Conservation (phyloP, 2,113 vertebrate genomes). For the Chelonoidis abingdonii region DNA sequence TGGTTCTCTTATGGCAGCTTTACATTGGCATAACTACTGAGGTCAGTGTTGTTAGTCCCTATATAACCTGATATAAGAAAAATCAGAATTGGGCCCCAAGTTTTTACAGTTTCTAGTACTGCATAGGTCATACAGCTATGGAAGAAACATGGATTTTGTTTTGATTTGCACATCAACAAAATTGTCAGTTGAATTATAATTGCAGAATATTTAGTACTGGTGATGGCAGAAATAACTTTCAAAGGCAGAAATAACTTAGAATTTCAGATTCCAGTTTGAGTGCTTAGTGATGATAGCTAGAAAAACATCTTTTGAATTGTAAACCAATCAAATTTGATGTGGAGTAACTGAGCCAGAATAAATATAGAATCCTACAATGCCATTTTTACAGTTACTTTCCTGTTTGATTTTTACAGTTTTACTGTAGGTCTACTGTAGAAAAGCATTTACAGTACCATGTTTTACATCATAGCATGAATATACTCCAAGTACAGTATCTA, state of each 20-base stretch:
- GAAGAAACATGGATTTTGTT: neutral
- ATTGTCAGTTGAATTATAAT: neutral
- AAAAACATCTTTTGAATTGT: conserved; percentile 3
- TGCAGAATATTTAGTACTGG: neutral
- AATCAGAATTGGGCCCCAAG: neutral
- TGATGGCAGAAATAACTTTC: neutral
- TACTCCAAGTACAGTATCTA: neutral
- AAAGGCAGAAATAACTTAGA: neutral
- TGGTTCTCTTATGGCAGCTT: neutral
- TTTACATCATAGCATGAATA: neutral
- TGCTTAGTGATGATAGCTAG: neutral
- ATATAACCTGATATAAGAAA: neutral
- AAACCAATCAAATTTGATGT: neutral
- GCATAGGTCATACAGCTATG: neutral
- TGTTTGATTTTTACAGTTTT: neutral
- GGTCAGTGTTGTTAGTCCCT: neutral
- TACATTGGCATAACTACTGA: neutral
- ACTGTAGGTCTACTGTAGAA: neutral
- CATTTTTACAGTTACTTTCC: neutral
- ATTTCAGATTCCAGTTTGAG: neutral
- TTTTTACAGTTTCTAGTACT: neutral
- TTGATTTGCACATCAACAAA: neutral
- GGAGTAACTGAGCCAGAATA: neutral
- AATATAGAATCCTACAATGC: neutral
- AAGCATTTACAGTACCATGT: neutral